Conservation (phyloP, 2,888 invertebrate species). For the Notocelia uddmanniana region DNA sequence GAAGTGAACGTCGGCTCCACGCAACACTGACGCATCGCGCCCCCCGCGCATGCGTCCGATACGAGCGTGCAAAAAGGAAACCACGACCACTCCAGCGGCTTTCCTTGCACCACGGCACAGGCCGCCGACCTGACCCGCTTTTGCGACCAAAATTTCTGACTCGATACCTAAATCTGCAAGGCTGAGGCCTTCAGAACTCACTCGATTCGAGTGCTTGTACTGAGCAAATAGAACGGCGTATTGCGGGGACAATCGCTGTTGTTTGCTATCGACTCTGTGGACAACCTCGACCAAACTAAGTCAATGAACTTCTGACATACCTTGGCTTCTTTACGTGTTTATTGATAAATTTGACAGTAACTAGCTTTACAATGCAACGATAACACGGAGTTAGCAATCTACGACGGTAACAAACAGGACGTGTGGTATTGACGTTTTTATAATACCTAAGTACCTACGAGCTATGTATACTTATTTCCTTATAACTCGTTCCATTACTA, state of each 20-base stretch:
- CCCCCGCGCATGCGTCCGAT: conserved; percentile 74
- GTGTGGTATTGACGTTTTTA: no score
- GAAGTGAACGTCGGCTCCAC: conserved; percentile 81
- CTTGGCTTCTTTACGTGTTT: conserved; percentile 29
- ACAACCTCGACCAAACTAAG: conserved; percentile 32
- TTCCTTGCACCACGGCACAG: conserved; percentile 68
- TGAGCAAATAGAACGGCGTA: conserved; percentile 28
- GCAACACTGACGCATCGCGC: conserved; percentile 77
- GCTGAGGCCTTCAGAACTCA: conserved; percentile 13
- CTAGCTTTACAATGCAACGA: conserved; percentile 7
- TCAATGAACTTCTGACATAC: conserved; percentile 38
- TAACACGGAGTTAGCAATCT: not conserved
- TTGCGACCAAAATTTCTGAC: conserved; percentile 53
- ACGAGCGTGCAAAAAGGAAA: conserved; percentile 77
- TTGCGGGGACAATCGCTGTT: conserved; percentile 16
- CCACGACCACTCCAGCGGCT: conserved; percentile 72
- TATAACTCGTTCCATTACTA: no score
- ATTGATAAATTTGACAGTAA: conserved; percentile 17
- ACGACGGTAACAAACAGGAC: not conserved
- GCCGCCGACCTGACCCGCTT: conserved; percentile 78
- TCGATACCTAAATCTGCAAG: conserved; percentile 51
- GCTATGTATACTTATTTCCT: not conserved
- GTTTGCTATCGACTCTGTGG: conserved; percentile 40
- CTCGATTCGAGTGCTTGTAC: conserved; percentile 8
- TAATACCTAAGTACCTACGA: not conserved